Conservation (phyloP, 2,113 vertebrate genomes). For the Chelonoidis abingdonii region DNA sequence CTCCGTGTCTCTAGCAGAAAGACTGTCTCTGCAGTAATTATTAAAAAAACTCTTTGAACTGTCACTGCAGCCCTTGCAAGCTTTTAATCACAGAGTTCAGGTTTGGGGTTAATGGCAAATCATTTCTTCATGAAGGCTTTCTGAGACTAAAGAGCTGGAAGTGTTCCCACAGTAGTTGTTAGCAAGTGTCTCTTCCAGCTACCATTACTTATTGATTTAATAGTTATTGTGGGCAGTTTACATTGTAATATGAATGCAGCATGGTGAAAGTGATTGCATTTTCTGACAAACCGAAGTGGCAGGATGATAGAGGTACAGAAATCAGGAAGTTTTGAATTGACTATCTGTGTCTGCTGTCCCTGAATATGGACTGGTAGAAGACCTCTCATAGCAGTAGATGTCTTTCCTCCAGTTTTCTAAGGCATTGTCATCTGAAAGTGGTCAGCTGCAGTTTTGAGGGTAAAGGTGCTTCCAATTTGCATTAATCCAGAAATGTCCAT, state of each 20-base stretch:
- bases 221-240: not conserved
- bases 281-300: not conserved
- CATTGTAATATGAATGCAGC: not conserved
- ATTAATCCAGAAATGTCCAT: not conserved
- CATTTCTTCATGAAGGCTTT: slow-evolving; percentile 51
- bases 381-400: not conserved
- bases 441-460: not conserved
- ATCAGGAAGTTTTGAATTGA: not conserved
- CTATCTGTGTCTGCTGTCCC: not conserved
- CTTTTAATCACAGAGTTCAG: slow-evolving; percentile 64
- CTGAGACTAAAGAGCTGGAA: slow-evolving; percentile 24
- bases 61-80: slow-evolving; percentile 58
- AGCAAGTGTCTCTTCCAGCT: slow-evolving; percentile 35
- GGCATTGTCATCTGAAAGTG: not conserved
- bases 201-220: not conserved
- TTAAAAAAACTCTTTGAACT: slow-evolving; percentile 60
- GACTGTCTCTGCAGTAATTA: slow-evolving; percentile 62
- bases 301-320: not conserved
- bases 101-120: slow-evolving; percentile 73
- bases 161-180: slow-evolving; percentile 60
- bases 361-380: not conserved
- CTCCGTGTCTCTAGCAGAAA: slow-evolving; percentile 46
- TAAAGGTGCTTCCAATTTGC: not conserved
- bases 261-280: not conserved
- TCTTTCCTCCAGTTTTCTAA: not conserved